Percentiles rank a stretch among this genome's conserved stretches.
These are phyloP conservation scores for Scomber japonicus DNA, from an alignment of 2,113 vertebrate species.

Conservation along the genomic window DNA sequence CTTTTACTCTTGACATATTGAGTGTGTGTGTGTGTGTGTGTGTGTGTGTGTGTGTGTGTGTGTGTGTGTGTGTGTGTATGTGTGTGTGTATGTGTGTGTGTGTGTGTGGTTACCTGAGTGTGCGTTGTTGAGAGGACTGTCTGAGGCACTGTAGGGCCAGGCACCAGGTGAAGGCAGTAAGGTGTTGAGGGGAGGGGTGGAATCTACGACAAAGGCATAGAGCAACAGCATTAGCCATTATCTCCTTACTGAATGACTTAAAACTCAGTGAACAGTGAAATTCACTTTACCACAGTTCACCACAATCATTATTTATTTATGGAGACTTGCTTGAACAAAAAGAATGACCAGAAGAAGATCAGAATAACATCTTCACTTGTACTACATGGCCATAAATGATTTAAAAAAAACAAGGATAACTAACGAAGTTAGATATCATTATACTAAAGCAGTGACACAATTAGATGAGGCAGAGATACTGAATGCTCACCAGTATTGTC, in stretches of 20 bases:
- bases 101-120: slow-evolving; percentile 91
- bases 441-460: not conserved
- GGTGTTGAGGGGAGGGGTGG: slow-evolving; percentile 99
- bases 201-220: slow-evolving; percentile 83
- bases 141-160: slow-evolving; percentile 99
- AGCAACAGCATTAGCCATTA: not conserved
- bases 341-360: not conserved
- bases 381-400: too few species aligned
- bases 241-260: not conserved
- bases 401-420: too few species aligned
- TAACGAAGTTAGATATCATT: not conserved
- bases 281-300: too few species aligned
- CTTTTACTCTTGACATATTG: too few species aligned
- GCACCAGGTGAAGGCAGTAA: slow-evolving; percentile 99
- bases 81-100: not conserved
- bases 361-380: too few species aligned
- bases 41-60: too few species aligned
- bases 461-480: too few species aligned
- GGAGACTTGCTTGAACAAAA: not conserved
- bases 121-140: slow-evolving; percentile 98
- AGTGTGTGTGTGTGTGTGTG: too few species aligned
- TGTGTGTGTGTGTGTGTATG: not conserved
- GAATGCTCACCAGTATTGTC: slow-evolving; percentile 92
- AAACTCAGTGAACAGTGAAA: too few species aligned
- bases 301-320: not conserved